phyloP scores from a whole-genome alignment of 1,140 invertebrate genomes.

The Bombus pyrosoma region DNA sequence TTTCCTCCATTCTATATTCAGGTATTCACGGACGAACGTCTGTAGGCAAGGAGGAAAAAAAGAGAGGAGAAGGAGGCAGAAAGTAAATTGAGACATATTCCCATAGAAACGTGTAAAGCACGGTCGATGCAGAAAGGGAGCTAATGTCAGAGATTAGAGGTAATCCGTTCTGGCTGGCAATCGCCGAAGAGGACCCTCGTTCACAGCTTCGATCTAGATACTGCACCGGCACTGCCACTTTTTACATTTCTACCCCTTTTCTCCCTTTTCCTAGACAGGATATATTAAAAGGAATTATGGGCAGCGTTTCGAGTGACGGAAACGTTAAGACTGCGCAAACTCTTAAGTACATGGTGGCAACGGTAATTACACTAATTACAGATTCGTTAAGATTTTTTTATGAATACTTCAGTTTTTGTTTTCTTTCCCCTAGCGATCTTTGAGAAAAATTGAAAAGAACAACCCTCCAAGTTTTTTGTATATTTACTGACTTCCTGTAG shows the following conservation, averaged over 20 bases:
- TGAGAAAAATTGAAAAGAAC: neutral
- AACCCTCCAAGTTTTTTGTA: neutral
- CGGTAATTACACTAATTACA: conserved; percentile 62
- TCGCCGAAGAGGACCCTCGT: conserved; percentile 58
- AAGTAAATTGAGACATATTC: conserved; percentile 65
- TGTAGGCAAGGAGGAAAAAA: neutral
- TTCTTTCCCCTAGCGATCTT: neutral
- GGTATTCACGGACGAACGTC: conserved; percentile 45
- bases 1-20: conserved; percentile 51
- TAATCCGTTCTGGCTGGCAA: conserved; percentile 66
- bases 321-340: conserved; percentile 56
- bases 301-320: conserved; percentile 52
- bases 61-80: conserved; percentile 35
- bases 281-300: conserved; percentile 65
- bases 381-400: conserved; percentile 54
- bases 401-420: conserved; percentile 32
- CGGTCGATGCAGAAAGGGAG: conserved; percentile 56
- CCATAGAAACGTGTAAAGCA: conserved; percentile 59
- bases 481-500: neutral
- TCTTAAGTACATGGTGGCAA: conserved; percentile 33
- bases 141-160: conserved; percentile 70
- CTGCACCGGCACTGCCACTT: conserved; percentile 10
- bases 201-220: conserved; percentile 67
- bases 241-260: neutral
- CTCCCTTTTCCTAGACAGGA: conserved; percentile 44